phyloP scores from a whole-genome alignment of 2,888 invertebrate genomes.

The Xanthorhoe spadicearia region DNA sequence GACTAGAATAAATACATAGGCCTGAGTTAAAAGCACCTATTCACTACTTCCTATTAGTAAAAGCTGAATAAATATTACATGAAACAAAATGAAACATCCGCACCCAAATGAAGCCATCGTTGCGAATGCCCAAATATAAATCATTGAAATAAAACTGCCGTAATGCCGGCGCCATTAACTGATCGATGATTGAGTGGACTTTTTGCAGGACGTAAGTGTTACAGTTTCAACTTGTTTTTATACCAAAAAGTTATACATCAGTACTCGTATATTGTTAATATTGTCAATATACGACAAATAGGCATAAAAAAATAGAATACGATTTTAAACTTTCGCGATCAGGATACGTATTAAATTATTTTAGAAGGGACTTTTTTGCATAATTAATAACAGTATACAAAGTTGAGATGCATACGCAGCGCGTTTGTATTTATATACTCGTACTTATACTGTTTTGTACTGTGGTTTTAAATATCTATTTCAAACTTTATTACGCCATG shows the following conservation, averaged over 20 bases:
- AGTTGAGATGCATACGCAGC: too few species aligned
- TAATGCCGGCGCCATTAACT: slow-evolving; percentile 55
- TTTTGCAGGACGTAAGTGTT: slow-evolving; percentile 36
- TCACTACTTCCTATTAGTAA: slow-evolving; percentile 6
- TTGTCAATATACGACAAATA: too few species aligned
- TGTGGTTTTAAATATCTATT: too few species aligned
- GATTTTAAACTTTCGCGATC: too few species aligned
- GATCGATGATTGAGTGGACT: slow-evolving; percentile 61
- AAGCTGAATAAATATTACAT: slow-evolving; percentile 35
- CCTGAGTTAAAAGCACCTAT: slow-evolving; percentile 6
- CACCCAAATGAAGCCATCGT: slow-evolving; percentile 55
- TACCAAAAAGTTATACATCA: not conserved
- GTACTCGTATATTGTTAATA: too few species aligned
- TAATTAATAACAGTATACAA: too few species aligned
- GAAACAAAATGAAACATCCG: slow-evolving; percentile 41
- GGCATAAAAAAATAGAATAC: too few species aligned
- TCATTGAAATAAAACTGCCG: slow-evolving; percentile 53
- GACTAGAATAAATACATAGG: not conserved
- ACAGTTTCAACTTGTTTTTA: not conserved
- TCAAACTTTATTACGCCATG: too few species aligned
- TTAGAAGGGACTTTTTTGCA: too few species aligned
- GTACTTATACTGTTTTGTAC: too few species aligned
- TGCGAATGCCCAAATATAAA: slow-evolving; percentile 51
- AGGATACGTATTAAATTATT: too few species aligned
- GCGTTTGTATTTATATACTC: too few species aligned